Base-by-base conservation (phyloP, 2,113 vertebrate species). In the Microcebus griseorufus region DNA sequence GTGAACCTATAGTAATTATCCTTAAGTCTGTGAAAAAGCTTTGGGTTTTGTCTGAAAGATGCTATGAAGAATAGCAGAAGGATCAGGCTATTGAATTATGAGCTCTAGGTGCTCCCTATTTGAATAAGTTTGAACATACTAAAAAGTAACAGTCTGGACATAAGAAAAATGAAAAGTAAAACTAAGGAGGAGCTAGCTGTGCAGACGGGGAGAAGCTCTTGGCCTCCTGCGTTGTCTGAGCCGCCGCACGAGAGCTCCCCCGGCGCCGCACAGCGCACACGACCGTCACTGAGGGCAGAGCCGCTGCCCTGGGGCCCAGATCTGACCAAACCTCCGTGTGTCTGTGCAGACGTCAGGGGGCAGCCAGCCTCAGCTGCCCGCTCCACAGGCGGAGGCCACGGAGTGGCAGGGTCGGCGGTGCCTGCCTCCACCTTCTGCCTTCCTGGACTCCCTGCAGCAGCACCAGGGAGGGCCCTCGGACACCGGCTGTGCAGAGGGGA, bases 181-280 rank as follows among this genome's bases (percentile, higher is more conserved):
- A 34, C 18, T 37, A 27, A 67, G 14, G 13, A 86, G 39, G 48
- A 48, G 20, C 32, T 25, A 20, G 8, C 0, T 70, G n/a, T 34
- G 16, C n/a, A 39, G 34, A 14, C 53, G 16, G 55, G 69, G 34
- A 39, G n/a, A 32, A 2, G 3, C 34, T 60, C 34, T 25, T 62
- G 14, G 2, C 39, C 14, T 3, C 60, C 7, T 4, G 4, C 51
- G 12, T n/a, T 37, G 10, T 64, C 69, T 69, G n/a, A 86, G 73
- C 4, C 37, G 34, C 45, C 48, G 58, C 9, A 64, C 37, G 32
- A 32, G 75, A 9, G 39, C 14, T 34, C 18, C 11, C 17, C 1
- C 0, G 1, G 17, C 0, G 9, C 2, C 39, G 27, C 4, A 4
- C 4, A 22, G 53, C 17, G 2, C 34, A 9, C 32, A 60, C 9